Evolutionary conservation across 2,113 vertebrate genomes (phyloP).

Genomic region (Tauraco erythrolophus): DNA sequence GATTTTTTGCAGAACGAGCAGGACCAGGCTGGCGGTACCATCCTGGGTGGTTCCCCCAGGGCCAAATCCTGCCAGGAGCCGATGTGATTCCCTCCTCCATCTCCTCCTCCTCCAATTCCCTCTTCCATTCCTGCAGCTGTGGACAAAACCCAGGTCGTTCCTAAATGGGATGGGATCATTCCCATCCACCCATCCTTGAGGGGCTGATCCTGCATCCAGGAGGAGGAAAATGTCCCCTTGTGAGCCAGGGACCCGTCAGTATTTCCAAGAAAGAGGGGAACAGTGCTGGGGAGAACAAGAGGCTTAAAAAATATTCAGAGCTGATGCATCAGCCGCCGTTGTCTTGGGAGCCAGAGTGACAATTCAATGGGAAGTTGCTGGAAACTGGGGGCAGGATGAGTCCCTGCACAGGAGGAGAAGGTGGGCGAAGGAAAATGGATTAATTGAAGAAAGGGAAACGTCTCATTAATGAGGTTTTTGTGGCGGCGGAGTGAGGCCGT

Average conservation of each 20-base stretch:
- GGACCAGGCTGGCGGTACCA: background rate
- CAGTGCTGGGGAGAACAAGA: background rate
- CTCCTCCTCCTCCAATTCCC: background rate
- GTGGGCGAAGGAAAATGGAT: background rate
- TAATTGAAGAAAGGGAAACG: background rate
- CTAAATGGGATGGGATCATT: background rate
- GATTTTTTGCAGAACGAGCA: background rate
- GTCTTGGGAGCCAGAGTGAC: background rate
- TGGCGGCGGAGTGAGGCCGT: fast-evolving
- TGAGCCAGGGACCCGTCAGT: fast-evolving
- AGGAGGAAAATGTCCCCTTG: background rate
- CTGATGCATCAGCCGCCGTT: background rate
- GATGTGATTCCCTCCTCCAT: background rate
- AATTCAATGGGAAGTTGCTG: background rate
- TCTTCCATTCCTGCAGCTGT: background rate
- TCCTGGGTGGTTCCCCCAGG: background rate
- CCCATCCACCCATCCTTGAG: background rate
- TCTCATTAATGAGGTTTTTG: background rate
- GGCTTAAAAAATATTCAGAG: background rate
- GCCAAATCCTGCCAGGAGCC: background rate
- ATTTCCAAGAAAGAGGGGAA: background rate
- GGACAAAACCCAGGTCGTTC: background rate
- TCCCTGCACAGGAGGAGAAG: background rate
- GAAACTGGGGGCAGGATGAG: background rate
- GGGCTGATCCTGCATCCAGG: background rate